A percentile compares a stretch with the other conserved stretches of the same genome.
Evolutionary conservation across 2,113 vertebrate species (phyloP).

Genomic region (Micromys minutus): DNA sequence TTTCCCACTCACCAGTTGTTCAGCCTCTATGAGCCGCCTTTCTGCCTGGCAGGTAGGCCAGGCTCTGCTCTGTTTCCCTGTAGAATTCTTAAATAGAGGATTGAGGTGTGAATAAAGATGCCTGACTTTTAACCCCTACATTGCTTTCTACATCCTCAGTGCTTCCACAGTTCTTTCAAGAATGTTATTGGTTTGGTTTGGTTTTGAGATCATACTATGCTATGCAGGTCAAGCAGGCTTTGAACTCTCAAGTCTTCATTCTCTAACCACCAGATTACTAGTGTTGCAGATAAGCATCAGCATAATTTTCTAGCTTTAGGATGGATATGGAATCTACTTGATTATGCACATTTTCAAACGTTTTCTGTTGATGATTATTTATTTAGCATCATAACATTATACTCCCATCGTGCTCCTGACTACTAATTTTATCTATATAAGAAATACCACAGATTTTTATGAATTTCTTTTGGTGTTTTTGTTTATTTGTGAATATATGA

Average conservation of each 20-base stretch:
- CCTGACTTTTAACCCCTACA: background rate
- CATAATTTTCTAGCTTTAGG: background rate
- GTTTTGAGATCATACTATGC: background rate
- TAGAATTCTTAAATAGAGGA: background rate
- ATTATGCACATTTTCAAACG: background rate
- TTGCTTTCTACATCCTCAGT: background rate
- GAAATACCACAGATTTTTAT: background rate
- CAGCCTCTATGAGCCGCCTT: too few relatives aligned
- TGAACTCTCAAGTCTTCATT: background rate
- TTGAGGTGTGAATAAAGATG: background rate
- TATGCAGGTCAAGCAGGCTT: background rate
- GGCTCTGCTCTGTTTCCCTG: too few relatives aligned
- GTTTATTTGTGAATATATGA: background rate
- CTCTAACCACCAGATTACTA: background rate
- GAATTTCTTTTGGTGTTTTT: background rate
- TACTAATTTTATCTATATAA: background rate
- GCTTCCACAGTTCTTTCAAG: background rate
- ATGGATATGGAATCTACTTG: background rate
- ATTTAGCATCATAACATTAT: too few relatives aligned
- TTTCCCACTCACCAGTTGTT: too few relatives aligned
- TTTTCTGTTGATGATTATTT: background rate
- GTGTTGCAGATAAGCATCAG: background rate
- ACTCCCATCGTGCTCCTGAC: background rate
- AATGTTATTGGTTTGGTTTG: background rate
- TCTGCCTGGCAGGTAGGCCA: too few relatives aligned